Evolutionary conservation across 2,113 vertebrate species (phyloP).

Genomic region (Puntigrus tetrazona): DNA sequence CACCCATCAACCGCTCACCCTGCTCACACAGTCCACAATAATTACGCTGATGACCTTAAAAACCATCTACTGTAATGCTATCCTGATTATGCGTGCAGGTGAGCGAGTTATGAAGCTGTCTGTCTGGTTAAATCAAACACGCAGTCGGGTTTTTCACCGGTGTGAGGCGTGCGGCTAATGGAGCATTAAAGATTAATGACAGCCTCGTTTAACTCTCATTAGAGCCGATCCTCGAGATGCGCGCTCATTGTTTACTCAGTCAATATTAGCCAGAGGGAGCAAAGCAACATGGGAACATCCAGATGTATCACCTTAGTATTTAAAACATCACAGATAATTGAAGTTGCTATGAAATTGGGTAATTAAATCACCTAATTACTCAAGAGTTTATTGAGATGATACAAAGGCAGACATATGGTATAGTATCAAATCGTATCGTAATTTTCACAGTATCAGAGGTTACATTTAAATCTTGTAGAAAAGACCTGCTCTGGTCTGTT

Average conservation of each 20-base stretch:
- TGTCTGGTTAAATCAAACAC: conserved; percentile 3
- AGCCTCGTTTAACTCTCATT: conserved; percentile 42
- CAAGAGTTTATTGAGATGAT: background rate
- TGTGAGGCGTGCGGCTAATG: background rate
- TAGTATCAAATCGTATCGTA: background rate
- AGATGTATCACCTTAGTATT: background rate
- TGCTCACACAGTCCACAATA: background rate
- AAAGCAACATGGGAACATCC: background rate
- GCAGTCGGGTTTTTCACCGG: background rate
- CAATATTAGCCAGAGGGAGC: conserved; percentile 8
- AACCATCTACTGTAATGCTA: background rate
- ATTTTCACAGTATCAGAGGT: background rate
- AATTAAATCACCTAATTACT: background rate
- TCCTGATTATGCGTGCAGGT: background rate
- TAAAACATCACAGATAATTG: conserved; percentile 2
- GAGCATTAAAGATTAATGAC: conserved; percentile 37
- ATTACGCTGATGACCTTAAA: background rate
- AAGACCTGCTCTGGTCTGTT: background rate
- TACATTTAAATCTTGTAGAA: background rate
- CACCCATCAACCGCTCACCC: background rate
- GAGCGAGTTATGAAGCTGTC: background rate
- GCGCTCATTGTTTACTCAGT: background rate
- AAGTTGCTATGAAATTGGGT: background rate
- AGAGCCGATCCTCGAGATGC: background rate
- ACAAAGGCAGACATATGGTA: background rate